Conservation (phyloP, 2,113 vertebrate genomes). For the Prionailurus viverrinus region DNA sequence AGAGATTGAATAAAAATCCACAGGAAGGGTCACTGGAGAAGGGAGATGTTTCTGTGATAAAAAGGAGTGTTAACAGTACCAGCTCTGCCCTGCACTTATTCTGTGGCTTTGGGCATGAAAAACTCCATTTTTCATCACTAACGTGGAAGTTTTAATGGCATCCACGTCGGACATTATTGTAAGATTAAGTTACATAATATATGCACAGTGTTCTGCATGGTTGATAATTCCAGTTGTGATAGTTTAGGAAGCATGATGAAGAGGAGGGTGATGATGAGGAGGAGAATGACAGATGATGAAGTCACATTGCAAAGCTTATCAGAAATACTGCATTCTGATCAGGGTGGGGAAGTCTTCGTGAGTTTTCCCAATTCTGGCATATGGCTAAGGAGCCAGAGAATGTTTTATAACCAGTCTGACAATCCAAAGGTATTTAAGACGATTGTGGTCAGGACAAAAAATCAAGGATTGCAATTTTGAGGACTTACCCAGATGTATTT, state of each 20-base stretch:
- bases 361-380: not conserved
- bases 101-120: not conserved
- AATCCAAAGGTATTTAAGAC: not conserved
- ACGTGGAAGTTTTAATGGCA: not conserved
- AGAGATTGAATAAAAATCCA: not conserved
- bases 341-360: not conserved
- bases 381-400: not conserved
- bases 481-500: not conserved
- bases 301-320: not conserved
- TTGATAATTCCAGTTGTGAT: not conserved
- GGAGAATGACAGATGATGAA: not conserved
- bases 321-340: not conserved
- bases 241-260: not conserved
- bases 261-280: not conserved
- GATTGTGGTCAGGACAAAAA: not conserved
- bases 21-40: not conserved
- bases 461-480: not conserved
- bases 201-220: not conserved
- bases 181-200: not conserved
- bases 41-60: not conserved
- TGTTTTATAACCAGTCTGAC: not conserved
- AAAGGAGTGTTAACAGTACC: not conserved
- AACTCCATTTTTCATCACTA: not conserved
- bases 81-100: not conserved
- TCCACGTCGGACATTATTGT: not conserved